phyloP scores from a whole-genome alignment of 2,888 invertebrate genomes.

The Pollenia griseotomentosa region DNA sequence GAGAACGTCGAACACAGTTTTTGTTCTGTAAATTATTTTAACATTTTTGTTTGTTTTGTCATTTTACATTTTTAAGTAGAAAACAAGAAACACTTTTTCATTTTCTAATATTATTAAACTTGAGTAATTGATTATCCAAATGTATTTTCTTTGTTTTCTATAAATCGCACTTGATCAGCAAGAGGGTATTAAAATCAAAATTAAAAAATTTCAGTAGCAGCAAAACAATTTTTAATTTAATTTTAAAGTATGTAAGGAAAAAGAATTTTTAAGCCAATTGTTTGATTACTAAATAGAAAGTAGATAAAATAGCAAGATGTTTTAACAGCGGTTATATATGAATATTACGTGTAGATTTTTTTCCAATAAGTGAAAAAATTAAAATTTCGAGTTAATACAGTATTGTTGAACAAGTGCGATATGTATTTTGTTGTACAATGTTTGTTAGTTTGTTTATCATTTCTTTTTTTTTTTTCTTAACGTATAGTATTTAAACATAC shows the following conservation, averaged over 20 bases:
- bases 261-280: too few relatives aligned
- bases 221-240: too few relatives aligned
- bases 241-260: too few relatives aligned
- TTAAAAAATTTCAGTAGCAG: too few relatives aligned
- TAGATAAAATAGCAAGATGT: too few relatives aligned
- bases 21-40: constrained; percentile 43
- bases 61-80: constrained; percentile 41
- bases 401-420: not conserved
- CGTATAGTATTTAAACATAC: constrained; percentile 26
- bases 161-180: not conserved
- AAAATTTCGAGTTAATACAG: too few relatives aligned
- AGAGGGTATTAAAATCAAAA: too few relatives aligned
- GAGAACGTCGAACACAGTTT: constrained; percentile 46
- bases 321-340: too few relatives aligned
- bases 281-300: too few relatives aligned
- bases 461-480: constrained; percentile 37
- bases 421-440: constrained; percentile 22
- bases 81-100: constrained; percentile 40
- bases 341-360: too few relatives aligned
- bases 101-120: constrained; percentile 15
- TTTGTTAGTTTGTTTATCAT: constrained; percentile 48
- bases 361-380: too few relatives aligned
- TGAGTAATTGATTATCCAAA: constrained; percentile 9
- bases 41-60: constrained; percentile 32
- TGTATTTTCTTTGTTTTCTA: constrained; percentile 43